These are phyloP conservation scores for Trichomalopsis sarcophagae DNA, from an alignment of 1,140 invertebrate species.

Conservation along the genomic window DNA sequence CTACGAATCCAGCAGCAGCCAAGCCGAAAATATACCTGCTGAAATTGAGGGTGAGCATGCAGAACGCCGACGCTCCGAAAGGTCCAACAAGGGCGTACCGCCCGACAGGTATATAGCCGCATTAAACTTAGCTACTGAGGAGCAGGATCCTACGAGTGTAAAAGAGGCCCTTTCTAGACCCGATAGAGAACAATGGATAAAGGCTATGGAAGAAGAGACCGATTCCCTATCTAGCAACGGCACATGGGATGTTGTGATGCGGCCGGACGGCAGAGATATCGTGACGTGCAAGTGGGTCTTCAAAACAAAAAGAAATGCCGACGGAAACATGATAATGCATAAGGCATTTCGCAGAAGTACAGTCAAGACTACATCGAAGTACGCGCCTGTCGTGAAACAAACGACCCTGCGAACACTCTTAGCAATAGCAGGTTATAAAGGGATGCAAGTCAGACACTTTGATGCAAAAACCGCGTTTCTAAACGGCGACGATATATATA, in stretches of 20 bases:
- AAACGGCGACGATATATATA: conserved; percentile 54
- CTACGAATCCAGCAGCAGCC: no score
- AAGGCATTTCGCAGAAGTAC: conserved; percentile 63
- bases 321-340: background rate
- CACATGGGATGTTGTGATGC: conserved; percentile 57
- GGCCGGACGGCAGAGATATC: conserved; percentile 48
- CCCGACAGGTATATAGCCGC: background rate
- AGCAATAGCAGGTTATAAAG: conserved; percentile 66
- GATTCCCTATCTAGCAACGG: conserved; percentile 59
- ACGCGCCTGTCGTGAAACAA: conserved; percentile 22
- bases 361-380: no score
- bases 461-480: conserved; percentile 2
- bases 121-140: conserved; percentile 53
- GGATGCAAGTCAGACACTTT: conserved; percentile 67
- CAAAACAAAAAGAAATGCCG: conserved; percentile 28
- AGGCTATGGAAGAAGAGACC: conserved; percentile 63
- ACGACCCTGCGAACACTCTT: conserved; percentile 59
- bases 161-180: conserved; percentile 22
- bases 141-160: background rate
- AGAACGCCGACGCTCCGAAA: background rate
- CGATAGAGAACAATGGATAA: conserved; percentile 57
- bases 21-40: no score
- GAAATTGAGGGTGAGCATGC: no score
- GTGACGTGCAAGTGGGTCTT: conserved; percentile 49
- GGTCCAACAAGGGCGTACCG: background rate